Evolutionary conservation across 2,888 invertebrate genomes (phyloP).

Genomic region (Galerucella nymphaeae): DNA sequence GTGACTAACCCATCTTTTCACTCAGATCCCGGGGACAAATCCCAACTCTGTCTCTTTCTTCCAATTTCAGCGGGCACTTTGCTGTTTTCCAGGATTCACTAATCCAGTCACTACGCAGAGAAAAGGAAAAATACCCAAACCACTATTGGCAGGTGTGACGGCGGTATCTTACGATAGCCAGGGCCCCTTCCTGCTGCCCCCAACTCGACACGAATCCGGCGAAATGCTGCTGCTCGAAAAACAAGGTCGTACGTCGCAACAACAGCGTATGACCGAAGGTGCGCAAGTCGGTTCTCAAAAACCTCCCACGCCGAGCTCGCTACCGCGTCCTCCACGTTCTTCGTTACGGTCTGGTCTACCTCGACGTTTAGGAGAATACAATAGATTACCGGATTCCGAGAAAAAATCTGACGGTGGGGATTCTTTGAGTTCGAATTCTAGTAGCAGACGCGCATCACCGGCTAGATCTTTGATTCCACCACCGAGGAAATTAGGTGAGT

Average conservation of each 20-base stretch:
- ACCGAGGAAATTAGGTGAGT: conserved; percentile 70
- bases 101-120: conserved; percentile 79
- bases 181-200: conserved; percentile 46
- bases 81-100: conserved; percentile 88
- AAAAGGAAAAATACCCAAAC: conserved; percentile 81
- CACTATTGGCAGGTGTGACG: conserved; percentile 77
- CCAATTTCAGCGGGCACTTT: conserved; percentile 82
- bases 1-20: conserved; percentile 65
- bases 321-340: conserved; percentile 77
- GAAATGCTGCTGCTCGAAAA: conserved; percentile 81
- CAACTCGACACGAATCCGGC: conserved; percentile 68
- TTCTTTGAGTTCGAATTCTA: conserved; percentile 62
- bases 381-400: conserved; percentile 70
- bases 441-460: conserved; percentile 64
- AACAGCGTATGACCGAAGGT: conserved; percentile 72
- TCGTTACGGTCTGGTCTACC: conserved; percentile 64
- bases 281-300: conserved; percentile 50
- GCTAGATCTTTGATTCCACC: conserved; percentile 68
- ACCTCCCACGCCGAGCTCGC: conserved; percentile 75
- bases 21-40: conserved; percentile 63
- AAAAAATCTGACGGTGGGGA: conserved; percentile 64
- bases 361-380: conserved; percentile 73
- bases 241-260: conserved; percentile 81
- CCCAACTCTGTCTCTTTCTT: conserved; percentile 68
- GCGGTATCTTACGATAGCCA: conserved; percentile 57